Conservation (phyloP, 2,888 invertebrate species). For the Oscheius sp. region DNA sequence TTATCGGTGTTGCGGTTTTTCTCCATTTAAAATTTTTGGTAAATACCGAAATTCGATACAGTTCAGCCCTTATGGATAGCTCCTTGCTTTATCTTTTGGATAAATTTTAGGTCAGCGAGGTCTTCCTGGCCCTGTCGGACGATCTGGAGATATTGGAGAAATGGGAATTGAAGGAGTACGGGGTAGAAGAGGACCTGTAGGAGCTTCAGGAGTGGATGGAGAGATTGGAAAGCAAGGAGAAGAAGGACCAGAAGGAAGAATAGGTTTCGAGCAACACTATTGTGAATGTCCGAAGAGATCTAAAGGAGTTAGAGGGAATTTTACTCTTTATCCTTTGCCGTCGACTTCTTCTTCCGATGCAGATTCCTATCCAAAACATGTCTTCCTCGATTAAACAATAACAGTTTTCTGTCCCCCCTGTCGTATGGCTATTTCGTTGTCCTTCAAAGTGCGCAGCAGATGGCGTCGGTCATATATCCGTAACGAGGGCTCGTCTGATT, state of each 20-base stretch:
- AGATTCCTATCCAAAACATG: slow-evolving; percentile 2
- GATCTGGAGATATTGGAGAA: slow-evolving; percentile 6
- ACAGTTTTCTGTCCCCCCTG: not conserved
- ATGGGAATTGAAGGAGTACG: slow-evolving; percentile 13
- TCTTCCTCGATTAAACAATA: not conserved
- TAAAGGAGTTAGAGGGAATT: slow-evolving; percentile 20
- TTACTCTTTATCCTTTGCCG: not conserved
- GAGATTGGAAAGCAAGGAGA: not conserved
- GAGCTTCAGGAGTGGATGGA: not conserved
- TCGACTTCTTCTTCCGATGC: not conserved
- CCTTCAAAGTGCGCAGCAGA: slow-evolving; percentile 21
- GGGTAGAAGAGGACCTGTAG: slow-evolving; percentile 4
- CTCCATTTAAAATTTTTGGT: no score
- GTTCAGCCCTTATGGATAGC: no score
- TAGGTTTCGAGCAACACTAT: slow-evolving; percentile 19
- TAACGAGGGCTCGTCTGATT: slow-evolving; percentile 30
- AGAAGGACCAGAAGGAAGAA: not conserved
- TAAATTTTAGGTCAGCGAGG: not conserved
- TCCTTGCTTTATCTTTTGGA: no score
- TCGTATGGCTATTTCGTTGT: not conserved
- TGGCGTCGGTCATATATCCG: slow-evolving; percentile 26
- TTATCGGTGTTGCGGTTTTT: no score
- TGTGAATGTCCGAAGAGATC: slow-evolving; percentile 25
- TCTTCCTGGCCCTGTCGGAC: not conserved
- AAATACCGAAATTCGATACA: no score